These are phyloP conservation scores for Eptatretus burgeri DNA, from an alignment of 2,113 vertebrate species.

Conservation along the genomic window DNA sequence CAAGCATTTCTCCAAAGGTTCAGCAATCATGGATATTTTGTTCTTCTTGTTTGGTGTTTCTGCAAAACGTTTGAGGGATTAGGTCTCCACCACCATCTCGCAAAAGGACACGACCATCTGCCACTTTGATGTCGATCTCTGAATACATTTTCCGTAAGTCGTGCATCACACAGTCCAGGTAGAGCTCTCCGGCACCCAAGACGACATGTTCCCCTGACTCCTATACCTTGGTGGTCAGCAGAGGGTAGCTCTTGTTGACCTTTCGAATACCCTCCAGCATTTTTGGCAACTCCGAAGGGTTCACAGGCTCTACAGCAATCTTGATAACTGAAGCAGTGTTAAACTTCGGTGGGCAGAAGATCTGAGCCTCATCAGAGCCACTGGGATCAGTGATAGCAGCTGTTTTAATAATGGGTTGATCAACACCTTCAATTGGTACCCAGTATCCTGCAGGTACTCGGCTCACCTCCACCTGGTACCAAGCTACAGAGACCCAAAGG, in stretches of 20 bases:
- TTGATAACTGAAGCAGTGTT: conserved; percentile 94
- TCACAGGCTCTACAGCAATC: conserved; percentile 86
- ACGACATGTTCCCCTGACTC: conserved; percentile 92
- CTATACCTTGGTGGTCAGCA: conserved; percentile 81
- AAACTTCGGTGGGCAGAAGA: conserved; percentile 83
- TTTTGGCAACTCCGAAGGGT: conserved; percentile 87
- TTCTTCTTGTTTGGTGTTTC: conserved; percentile 99
- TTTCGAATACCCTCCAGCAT: conserved; percentile 89
- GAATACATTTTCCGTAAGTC: conserved; percentile 96
- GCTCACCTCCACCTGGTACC: conserved; percentile 98
- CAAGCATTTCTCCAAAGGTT: conserved; percentile 81
- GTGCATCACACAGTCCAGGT: conserved; percentile 97
- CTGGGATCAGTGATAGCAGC: conserved; percentile 79
- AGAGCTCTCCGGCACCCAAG: conserved; percentile 77
- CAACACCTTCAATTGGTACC: conserved; percentile 88
- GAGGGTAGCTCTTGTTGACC: conserved; percentile 96
- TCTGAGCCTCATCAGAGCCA: conserved; percentile 96
- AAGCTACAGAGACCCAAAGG: conserved; percentile 83
- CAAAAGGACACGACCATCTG: conserved; percentile 58
- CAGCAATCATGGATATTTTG: conserved; percentile 97
- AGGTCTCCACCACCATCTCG: conserved; percentile 87
- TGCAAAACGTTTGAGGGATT: conserved; percentile 87
- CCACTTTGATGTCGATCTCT: conserved; percentile 93
- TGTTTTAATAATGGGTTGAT: conserved; percentile 91
- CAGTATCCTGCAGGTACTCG: conserved; percentile 87